Percentiles rank a stretch among this genome's conserved stretches.
Conservation (phyloP, 1,140 invertebrate species). For the Sesamia nonagrioides region DNA sequence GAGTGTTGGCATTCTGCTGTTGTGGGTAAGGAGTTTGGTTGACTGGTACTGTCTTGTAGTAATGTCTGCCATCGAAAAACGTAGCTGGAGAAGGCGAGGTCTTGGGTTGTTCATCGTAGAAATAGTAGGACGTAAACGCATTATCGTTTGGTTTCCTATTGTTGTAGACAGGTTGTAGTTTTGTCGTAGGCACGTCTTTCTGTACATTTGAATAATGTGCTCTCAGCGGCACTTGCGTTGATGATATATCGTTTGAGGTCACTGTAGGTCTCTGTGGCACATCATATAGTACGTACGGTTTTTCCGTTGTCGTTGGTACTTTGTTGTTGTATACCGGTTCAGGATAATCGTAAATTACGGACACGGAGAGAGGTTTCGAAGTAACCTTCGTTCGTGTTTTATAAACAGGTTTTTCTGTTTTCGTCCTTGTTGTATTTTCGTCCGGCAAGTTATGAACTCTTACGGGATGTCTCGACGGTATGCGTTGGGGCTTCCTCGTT, state of each 20-base stretch:
- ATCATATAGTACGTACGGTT: slow-evolving; percentile 86
- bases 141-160: slow-evolving; percentile 83
- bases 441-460: slow-evolving; percentile 76
- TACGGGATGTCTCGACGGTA: slow-evolving; percentile 74
- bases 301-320: slow-evolving; percentile 77
- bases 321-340: slow-evolving; percentile 79
- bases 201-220: slow-evolving; percentile 88
- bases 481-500: slow-evolving; percentile 74
- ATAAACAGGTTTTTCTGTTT: slow-evolving; percentile 80
- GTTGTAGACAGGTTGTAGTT: slow-evolving; percentile 81
- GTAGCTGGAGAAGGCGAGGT: slow-evolving; percentile 72
- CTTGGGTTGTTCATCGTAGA: slow-evolving; percentile 88
- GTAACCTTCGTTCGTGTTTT: slow-evolving; percentile 84
- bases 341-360: slow-evolving; percentile 81
- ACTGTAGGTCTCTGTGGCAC: slow-evolving; percentile 78
- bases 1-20: slow-evolving; percentile 67
- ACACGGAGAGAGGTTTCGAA: slow-evolving; percentile 83
- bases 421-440: slow-evolving; percentile 73
- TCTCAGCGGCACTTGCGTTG: slow-evolving; percentile 88
- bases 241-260: slow-evolving; percentile 80
- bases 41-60: slow-evolving; percentile 81
- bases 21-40: slow-evolving; percentile 64
- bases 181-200: slow-evolving; percentile 87
- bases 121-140: slow-evolving; percentile 88
- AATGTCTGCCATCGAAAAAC: slow-evolving; percentile 84